Conservation (phyloP, 1,140 invertebrate genomes). For the Drosophila cardini region DNA sequence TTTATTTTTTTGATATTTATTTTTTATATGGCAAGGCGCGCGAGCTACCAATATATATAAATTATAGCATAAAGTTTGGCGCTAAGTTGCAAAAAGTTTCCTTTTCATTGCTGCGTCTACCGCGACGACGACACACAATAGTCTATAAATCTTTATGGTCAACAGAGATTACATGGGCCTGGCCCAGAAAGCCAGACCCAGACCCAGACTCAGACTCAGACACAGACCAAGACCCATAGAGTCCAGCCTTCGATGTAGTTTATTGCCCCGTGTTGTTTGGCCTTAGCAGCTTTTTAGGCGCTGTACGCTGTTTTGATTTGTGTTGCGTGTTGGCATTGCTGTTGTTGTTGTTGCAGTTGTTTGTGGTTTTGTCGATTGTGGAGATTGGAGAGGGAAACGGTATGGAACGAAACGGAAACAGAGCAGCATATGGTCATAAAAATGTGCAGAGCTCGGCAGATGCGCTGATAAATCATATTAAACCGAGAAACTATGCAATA, state of each 20-base stretch:
- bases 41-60: slow-evolving; percentile 77
- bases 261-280: slow-evolving; percentile 62
- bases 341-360: slow-evolving; percentile 56
- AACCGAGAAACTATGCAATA: slow-evolving; percentile 63
- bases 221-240: slow-evolving; percentile 21
- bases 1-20: slow-evolving; percentile 33
- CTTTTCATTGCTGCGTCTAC: slow-evolving; percentile 77
- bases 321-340: slow-evolving; percentile 40
- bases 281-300: slow-evolving; percentile 73
- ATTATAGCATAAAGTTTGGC: slow-evolving; percentile 84
- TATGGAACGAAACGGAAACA: not conserved
- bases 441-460: slow-evolving; percentile 69
- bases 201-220: slow-evolving; percentile 8
- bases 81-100: slow-evolving; percentile 84
- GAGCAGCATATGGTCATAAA: slow-evolving; percentile 73
- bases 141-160: slow-evolving; percentile 83
- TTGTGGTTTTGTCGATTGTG: slow-evolving; percentile 68
- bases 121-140: slow-evolving; percentile 76
- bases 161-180: slow-evolving; percentile 80
- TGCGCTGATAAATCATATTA: slow-evolving; percentile 74
- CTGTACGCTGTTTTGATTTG: slow-evolving; percentile 74
- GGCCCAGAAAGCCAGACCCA: slow-evolving; percentile 16
- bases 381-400: not conserved
- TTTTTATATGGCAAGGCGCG: slow-evolving; percentile 56
- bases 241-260: slow-evolving; percentile 69